Percentiles rank a stretch among this genome's conserved stretches.
Evolutionary conservation across 2,113 vertebrate species (phyloP).

Genomic region (Indri indri): DNA sequence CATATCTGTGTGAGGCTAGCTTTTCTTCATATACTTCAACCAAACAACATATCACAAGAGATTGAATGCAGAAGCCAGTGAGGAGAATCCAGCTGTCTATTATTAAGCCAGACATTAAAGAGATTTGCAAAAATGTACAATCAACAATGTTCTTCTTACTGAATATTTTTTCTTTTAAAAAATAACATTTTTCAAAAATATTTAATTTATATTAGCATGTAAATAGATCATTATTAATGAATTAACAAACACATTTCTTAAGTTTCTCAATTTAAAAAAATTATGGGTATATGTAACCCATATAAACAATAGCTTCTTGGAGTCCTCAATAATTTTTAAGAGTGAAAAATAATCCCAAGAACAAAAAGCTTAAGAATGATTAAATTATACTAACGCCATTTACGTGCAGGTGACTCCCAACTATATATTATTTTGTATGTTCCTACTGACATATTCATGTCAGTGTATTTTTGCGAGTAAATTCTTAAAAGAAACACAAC

Average conservation of each 20-base stretch:
- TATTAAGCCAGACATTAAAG: not conserved
- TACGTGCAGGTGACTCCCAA: not conserved
- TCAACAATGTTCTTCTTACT: not conserved
- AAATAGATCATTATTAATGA: not conserved
- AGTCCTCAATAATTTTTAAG: conserved; percentile 1
- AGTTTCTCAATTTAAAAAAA: conserved; percentile 1
- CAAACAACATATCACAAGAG: not conserved
- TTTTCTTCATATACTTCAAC: conserved; percentile 36
- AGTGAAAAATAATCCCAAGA: conserved; percentile 25
- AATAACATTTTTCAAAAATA: conserved; percentile 19
- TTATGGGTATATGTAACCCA: not conserved
- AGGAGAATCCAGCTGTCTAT: not conserved
- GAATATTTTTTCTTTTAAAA: not conserved
- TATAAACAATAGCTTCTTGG: not conserved
- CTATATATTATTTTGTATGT: not conserved
- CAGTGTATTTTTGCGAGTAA: conserved; percentile 5
- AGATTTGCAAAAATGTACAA: conserved; percentile 18
- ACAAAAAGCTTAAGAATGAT: not conserved
- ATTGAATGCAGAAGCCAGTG: not conserved
- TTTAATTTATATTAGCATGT: not conserved
- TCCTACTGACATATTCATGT: not conserved
- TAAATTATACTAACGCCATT: not conserved
- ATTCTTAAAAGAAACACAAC: conserved; percentile 26
- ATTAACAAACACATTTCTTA: not conserved
- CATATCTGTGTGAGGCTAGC: not conserved